phyloP scores from a whole-genome alignment of 2,888 invertebrate species.

The Tromatobia lineatoria region DNA sequence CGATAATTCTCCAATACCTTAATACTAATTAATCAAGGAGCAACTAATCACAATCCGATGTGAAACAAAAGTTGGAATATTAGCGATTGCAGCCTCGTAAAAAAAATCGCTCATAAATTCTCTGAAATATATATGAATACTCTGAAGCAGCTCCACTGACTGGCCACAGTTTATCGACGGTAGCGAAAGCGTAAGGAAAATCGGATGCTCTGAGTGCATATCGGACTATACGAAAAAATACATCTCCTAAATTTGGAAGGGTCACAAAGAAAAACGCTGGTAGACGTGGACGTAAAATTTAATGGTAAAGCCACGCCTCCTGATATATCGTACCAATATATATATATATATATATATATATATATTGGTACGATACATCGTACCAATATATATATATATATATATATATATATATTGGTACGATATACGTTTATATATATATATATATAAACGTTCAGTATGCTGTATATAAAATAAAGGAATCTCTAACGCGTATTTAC shows the following conservation, averaged over 20 bases:
- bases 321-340: neutral
- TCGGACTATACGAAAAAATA: constrained; percentile 12
- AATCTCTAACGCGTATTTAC: constrained; percentile 69
- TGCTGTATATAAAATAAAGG: constrained; percentile 53
- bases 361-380: too few species aligned
- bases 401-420: neutral
- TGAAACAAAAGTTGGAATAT: too few species aligned
- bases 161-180: neutral
- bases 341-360: neutral
- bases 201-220: neutral
- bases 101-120: neutral
- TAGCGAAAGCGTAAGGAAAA: neutral
- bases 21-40: too few species aligned
- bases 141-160: neutral
- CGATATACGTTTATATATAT: neutral
- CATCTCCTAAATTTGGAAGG: constrained; percentile 13
- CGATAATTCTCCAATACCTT: too few species aligned
- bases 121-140: neutral
- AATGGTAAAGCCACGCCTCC: constrained; percentile 4
- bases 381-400: neutral
- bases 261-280: constrained; percentile 6
- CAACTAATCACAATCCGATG: too few species aligned
- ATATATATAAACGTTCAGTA: constrained; percentile 6
- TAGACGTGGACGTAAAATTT: constrained; percentile 32
- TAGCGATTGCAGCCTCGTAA: too few species aligned